These are phyloP conservation scores for Macroramphosus scolopax DNA, from an alignment of 2,797 vertebrate genomes.

Conservation along the genomic window DNA sequence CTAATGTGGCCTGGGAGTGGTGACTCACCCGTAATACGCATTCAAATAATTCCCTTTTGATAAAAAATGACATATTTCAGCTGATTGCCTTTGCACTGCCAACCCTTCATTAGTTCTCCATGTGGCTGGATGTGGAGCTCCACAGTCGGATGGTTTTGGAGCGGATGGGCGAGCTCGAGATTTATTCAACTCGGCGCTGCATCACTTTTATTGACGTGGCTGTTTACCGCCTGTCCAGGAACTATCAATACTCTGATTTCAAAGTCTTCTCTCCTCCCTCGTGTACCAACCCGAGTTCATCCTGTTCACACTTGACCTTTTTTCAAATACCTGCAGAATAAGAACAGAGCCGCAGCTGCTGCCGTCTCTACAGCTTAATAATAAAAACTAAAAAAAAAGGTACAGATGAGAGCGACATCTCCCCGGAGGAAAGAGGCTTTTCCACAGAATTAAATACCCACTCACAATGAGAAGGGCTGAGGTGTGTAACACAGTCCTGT, in stretches of 20 bases:
- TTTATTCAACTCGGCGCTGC: constrained; percentile 1
- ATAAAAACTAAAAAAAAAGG: constrained; percentile 5
- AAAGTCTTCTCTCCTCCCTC: background rate
- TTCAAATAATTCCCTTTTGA: constrained; percentile 63
- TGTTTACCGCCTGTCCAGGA: background rate
- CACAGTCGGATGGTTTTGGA: constrained; percentile 2
- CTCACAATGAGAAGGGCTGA: constrained; percentile 18
- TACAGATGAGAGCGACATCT: constrained; percentile 15
- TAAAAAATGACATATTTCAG: constrained; percentile 55
- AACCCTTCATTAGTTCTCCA: constrained; percentile 41
- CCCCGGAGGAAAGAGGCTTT: constrained; percentile 33
- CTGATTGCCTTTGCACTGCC: constrained; percentile 42
- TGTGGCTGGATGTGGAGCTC: constrained; percentile 14
- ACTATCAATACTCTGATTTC: background rate
- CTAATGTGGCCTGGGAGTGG: constrained; percentile 52
- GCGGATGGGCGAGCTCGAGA: constrained; percentile 5
- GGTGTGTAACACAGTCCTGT: constrained; percentile 8
- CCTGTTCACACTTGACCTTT: constrained; percentile 25
- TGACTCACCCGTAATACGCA: constrained; percentile 56
- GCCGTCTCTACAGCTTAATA: constrained; percentile 20
- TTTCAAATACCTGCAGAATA: constrained; percentile 27
- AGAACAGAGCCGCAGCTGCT: constrained; percentile 13
- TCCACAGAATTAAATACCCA: constrained; percentile 38
- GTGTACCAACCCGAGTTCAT: constrained; percentile 9
- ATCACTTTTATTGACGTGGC: background rate